Conservation (phyloP, 2,797 vertebrate species). For the Myiotriccus ornatus region DNA sequence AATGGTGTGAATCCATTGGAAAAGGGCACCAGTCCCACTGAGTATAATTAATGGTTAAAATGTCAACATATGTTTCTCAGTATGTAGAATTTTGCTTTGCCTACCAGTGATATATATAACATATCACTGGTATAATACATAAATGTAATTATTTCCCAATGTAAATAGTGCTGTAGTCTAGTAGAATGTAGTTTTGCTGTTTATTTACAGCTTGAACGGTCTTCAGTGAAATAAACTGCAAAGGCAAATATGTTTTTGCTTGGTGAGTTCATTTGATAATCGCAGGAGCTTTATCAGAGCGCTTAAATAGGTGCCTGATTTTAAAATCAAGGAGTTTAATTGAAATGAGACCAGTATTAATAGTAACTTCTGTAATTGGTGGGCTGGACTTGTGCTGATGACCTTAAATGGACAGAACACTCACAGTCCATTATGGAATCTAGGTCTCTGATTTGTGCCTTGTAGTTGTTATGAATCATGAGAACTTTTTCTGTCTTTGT, state of each 20-base stretch:
- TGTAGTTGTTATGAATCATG: not conserved
- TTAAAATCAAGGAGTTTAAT: not conserved
- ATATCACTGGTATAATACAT: not conserved
- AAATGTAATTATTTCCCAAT: not conserved
- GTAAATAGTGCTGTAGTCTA: not conserved
- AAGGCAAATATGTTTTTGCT: not conserved
- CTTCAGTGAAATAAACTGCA: not conserved
- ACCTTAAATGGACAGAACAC: not conserved
- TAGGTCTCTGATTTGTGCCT: not conserved
- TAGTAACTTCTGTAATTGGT: not conserved
- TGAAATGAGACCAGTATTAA: not conserved
- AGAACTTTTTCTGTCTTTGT: not conserved
- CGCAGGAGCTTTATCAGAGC: not conserved
- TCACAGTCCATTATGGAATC: not conserved
- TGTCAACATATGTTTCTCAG: not conserved
- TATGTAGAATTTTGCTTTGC: not conserved
- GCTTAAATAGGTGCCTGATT: not conserved
- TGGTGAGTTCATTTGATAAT: not conserved
- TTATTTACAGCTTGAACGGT: not conserved
- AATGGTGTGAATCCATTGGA: not conserved
- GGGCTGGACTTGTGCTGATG: not conserved
- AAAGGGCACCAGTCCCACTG: not conserved
- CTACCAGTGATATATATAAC: not conserved
- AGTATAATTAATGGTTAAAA: not conserved
- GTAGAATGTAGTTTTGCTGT: not conserved